Percentiles rank a stretch among this genome's conserved stretches.
These are phyloP conservation scores for Stichopus horrens DNA, from an alignment of 53 echinoderm and acorn worm genomes.

Conservation along the genomic window DNA sequence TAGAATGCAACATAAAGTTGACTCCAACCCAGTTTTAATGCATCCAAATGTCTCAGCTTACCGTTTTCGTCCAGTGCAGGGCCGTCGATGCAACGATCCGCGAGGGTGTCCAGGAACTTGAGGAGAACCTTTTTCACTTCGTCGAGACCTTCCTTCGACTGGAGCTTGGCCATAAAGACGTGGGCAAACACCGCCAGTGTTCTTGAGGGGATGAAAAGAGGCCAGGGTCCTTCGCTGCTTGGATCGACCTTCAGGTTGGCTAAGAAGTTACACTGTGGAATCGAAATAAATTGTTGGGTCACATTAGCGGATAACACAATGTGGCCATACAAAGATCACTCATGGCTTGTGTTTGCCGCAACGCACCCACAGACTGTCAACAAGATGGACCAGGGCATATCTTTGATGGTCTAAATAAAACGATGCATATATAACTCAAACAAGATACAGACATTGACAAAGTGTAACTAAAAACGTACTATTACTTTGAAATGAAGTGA, in stretches of 20 bases:
- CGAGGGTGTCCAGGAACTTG: conserved; percentile 73
- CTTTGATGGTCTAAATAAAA: too few species aligned
- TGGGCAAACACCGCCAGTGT: conserved; percentile 57
- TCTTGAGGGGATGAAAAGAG: conserved; percentile 80
- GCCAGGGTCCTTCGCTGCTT: conserved; percentile 66
- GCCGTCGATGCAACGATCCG: conserved; percentile 64
- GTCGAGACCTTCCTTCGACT: conserved; percentile 34
- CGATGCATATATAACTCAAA: too few species aligned
- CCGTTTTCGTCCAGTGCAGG: conserved; percentile 41
- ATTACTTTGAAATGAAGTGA: too few species aligned
- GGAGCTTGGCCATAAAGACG: conserved; percentile 36
- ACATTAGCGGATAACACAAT: too few species aligned
- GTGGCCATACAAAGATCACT: too few species aligned
- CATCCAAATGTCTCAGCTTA: background rate
- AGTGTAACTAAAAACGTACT: too few species aligned
- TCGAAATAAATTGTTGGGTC: background rate
- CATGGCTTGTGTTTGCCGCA: background rate
- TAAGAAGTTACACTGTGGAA: conserved; percentile 65
- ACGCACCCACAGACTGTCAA: background rate
- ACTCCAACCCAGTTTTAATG: background rate
- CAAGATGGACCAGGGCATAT: background rate
- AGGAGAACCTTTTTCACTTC: conserved; percentile 65
- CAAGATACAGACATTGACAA: too few species aligned
- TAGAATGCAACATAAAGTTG: too few species aligned
- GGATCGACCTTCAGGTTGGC: conserved; percentile 77